Percentiles rank a stretch among this genome's conserved stretches.
Evolutionary conservation across 1,140 invertebrate species (phyloP).

Genomic region (Drosophila bocki): DNA sequence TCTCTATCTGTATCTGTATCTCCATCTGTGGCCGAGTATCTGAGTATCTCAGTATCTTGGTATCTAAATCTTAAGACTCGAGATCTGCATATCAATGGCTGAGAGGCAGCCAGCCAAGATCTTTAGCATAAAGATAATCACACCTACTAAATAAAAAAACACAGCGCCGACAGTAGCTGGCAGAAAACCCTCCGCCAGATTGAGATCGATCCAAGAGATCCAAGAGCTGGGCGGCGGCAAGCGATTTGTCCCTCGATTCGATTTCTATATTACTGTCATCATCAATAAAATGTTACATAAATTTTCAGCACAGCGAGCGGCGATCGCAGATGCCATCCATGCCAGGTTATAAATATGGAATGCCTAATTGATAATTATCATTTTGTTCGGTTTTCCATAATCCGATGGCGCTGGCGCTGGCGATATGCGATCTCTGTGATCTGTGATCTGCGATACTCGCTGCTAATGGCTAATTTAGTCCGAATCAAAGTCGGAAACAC

Average conservation of each 20-base stretch:
- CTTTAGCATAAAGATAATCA: slow-evolving; percentile 81
- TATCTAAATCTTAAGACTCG: slow-evolving; percentile 9
- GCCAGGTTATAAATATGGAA: slow-evolving; percentile 69
- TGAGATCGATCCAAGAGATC: slow-evolving; percentile 22
- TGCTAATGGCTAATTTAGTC: slow-evolving; percentile 44
- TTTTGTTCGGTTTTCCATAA: slow-evolving; percentile 70
- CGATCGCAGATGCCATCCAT: background rate
- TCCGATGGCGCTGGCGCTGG: slow-evolving; percentile 6
- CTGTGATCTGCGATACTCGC: slow-evolving; percentile 9
- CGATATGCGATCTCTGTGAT: slow-evolving; percentile 25
- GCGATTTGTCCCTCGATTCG: slow-evolving; percentile 71
- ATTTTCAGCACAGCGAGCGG: slow-evolving; percentile 56
- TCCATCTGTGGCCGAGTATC: background rate
- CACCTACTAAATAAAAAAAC: slow-evolving; percentile 77
- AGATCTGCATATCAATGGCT: slow-evolving; percentile 73
- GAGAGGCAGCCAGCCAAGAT: slow-evolving; percentile 30
- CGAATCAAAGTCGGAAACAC: background rate
- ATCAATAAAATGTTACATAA: slow-evolving; percentile 81
- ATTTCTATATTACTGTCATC: slow-evolving; percentile 73
- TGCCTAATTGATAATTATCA: slow-evolving; percentile 84
- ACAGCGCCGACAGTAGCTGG: slow-evolving; percentile 36
- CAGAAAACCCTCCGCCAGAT: background rate
- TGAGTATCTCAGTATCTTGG: background rate
- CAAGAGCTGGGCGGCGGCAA: background rate
- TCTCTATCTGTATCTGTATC: background rate